Evolutionary conservation across 2,113 vertebrate genomes (phyloP).

Genomic region (Macaca nemestrina): DNA sequence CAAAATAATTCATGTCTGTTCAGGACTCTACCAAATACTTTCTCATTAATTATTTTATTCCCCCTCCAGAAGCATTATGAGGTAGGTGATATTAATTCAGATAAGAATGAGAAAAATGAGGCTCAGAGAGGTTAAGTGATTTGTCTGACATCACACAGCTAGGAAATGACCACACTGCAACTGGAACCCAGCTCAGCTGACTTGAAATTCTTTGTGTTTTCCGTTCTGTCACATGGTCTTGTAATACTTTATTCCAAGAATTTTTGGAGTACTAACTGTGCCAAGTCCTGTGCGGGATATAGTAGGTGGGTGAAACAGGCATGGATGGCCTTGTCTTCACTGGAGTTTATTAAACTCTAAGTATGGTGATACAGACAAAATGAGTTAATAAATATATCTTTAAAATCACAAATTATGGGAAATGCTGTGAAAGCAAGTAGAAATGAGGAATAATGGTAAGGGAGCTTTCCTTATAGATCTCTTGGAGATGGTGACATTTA

Average conservation of each 20-base stretch:
- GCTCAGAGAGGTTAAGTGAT: background rate
- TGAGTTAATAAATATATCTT: background rate
- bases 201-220: slow-evolving; percentile 31
- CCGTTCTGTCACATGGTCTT: background rate
- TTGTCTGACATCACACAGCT: background rate
- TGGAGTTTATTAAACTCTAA: background rate
- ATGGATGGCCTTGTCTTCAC: background rate
- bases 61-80: background rate
- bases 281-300: background rate
- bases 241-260: background rate
- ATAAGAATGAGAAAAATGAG: background rate
- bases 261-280: background rate
- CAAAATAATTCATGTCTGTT: slow-evolving; percentile 9
- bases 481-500: background rate
- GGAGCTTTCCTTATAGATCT: background rate
- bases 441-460: background rate
- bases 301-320: background rate
- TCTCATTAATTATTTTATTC: background rate
- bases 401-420: background rate
- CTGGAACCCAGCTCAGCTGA: background rate
- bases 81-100: background rate
- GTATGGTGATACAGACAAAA: background rate
- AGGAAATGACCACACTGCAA: background rate
- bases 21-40: background rate
- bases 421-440: slow-evolving; percentile 3